A percentile compares a stretch with the other conserved stretches of the same genome.
Evolutionary conservation across 1,140 invertebrate genomes (phyloP).

Genomic region (Daktulosphaira vitifoliae): DNA sequence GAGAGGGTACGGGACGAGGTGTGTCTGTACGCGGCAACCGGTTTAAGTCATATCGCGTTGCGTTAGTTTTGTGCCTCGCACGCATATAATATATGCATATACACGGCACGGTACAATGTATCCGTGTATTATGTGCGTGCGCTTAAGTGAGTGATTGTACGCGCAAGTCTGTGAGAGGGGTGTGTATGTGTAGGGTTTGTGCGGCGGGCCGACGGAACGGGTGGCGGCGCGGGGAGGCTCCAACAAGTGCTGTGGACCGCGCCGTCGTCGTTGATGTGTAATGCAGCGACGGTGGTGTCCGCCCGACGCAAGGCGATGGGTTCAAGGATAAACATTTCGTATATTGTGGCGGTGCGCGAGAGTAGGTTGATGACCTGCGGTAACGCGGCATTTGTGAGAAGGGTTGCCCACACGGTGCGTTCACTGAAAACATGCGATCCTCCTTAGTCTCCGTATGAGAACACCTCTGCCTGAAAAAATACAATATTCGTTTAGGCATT

Average conservation of each 20-base stretch:
- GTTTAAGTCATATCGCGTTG: conserved; percentile 31
- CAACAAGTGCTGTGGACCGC: conserved; percentile 11
- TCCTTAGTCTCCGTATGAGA: no score
- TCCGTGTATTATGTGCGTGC: not conserved
- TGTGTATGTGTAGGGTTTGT: not conserved
- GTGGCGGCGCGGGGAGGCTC: not conserved
- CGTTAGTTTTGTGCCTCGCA: conserved; percentile 4
- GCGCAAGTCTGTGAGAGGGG: not conserved
- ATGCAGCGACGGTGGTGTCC: not conserved
- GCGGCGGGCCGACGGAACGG: not conserved
- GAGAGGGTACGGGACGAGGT: not conserved
- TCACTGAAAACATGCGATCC: not conserved
- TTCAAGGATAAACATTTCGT: conserved; percentile 29
- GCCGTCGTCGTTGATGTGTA: not conserved
- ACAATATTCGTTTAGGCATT: not conserved
- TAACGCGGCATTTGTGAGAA: conserved; percentile 27
- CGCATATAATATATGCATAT: conserved; percentile 18
- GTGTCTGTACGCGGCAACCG: conserved; percentile 28
- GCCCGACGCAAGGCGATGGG: not conserved
- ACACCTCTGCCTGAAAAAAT: not conserved
- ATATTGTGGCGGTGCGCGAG: conserved; percentile 17
- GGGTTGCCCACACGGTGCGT: conserved; percentile 17
- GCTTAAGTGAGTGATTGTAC: not conserved
- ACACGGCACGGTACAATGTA: not conserved
- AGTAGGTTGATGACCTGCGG: conserved; percentile 30